Base-by-base conservation (phyloP, 2,113 vertebrate species). In the Cranoglanis bouderius region DNA sequence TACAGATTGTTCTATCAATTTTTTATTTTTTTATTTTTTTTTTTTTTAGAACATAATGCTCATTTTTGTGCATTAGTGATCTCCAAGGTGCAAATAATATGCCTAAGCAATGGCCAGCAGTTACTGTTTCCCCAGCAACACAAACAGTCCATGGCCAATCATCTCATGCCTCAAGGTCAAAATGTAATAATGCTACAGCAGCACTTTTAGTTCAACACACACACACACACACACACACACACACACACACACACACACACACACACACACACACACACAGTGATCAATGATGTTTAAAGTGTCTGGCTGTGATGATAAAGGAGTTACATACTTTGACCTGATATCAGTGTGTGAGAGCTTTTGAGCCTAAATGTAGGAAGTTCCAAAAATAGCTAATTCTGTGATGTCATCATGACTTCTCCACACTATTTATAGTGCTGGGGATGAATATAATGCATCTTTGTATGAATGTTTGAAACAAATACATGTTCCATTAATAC, bases 81-180 rank as follows among this genome's bases (percentile, higher is more conserved):
- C 49, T 51, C 14, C 78, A 3, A 70, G 61, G 53, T 85, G 59
- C 32, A 75, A 9, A 75, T 82, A 21, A 53, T 74, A 57, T 35
- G 32, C 32, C 18, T 55, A 35, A 38, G 72, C 57, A 88, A 65
- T 38, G 74, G 46, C 4, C 9, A 46, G 46, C 43, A 78, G 72
- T 43, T 82, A n/a, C 38, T 35, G 35, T 88, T 90, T 72, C 70
- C 87, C 32, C 61, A 70, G 87, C 43, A 88, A 86, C 57, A 14
- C 77, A 74, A 83, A 82, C 10, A 38, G 72, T 75, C 35, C 6
- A 43, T 75, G 85, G 16, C 55, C 2, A 55, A 84, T 67, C 84
- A 49, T 90, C 67, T 88, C 14, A 9, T 49, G 38, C 61, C 65
- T 78, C 84, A 90, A 90, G 78, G 87, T 86, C 78, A 86, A 86